Base-by-base conservation (phyloP, 2,888 invertebrate genomes). In the Andrena bucephala region DNA sequence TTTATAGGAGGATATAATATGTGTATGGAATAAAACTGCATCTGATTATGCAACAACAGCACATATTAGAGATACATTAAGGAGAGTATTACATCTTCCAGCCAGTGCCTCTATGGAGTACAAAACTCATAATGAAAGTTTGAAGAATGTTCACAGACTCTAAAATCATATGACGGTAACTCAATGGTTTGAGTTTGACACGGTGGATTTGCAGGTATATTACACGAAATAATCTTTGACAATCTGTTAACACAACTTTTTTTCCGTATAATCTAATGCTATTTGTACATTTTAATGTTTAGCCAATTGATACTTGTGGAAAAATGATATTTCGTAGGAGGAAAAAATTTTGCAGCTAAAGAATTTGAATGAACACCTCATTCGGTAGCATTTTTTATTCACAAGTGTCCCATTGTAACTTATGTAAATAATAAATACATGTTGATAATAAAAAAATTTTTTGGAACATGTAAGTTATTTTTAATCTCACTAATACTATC, bases 21-120 rank as follows among this genome's bases (percentile, higher is more conserved):
- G 99, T 87, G 96, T 99, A 91, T 99, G 99, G 99, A 99, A 99
- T 95, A 97, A 98, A 94, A 99, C 98, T 89, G 98, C 99, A 72
- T 96, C 97, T 86, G 99, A 99, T 95, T 96, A 96, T 92, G 96
- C 96, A 86, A 98, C 98, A 87, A 98, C 98, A 90, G 96, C 96
- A 87, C 96, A 99, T 92, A 99, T 99, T 91, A 96, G 99, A 88
- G 99, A 99, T 95, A 98, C 99, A 63, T 95, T 99, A 91, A 97
- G 98, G 91, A 96, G 99, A 94, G 97, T 99, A 93, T 96, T 99
- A 93, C 98, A 99, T 95, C 96, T 99, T 94, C 99, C 99, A 85
- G 95, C 97, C 73, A 97, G 97, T 94, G 97, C 98, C 92, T 96
- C 98, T 92, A 97, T 99, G 96, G 99, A 99, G 95, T 99, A 99